Evolutionary conservation across 2,113 vertebrate genomes (phyloP), one percentile per base, ranked within the genome.

Genomic region (Menidia beryllina): DNA sequence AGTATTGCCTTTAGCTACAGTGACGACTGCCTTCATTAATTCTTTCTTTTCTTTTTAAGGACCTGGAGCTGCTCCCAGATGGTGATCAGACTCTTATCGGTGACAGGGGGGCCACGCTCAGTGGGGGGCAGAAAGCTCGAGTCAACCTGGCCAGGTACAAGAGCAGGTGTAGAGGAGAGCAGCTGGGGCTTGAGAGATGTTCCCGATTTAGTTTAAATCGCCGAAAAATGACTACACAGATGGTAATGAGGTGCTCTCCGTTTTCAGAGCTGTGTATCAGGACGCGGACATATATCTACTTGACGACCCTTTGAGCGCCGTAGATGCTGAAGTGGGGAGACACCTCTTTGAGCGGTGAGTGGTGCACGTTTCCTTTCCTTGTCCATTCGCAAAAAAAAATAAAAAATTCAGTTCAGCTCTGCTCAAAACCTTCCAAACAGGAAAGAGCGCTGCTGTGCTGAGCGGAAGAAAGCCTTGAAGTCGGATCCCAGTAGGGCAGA

Each of bases 261-360:
- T 26, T 21, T 24, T 53, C 80, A 99, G 98, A 81, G 96, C 97
- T 0, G 96, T 99, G 39, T 99, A 99, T 83, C 96, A 98, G 4
- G 96, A 99, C 3, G 96, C 96, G 5, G 96, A 98, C 69, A 93
- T 99, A 82, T 99, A 98, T 85, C 94, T 99, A 41, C 78, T 99
- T 87, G 98, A 99, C 8, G 97, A 99, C 55, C 97, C 97, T 0
- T 77, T 99, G 64, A 99, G 97, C 39, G 97, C 97, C 0, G 97
- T 99, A 1, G 97, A 99, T 60, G 93, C 96, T 0, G 97, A 99
- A 88, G 97, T 99, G 0, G 94, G 96, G 60, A 94, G 93, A 71
- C 96, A 98, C 74, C 89, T 99, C 30, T 99, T 99, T 88, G 96
- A 99, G 69, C 92, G 95, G 97, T 99, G 93, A 89, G 96, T 94